Conservation (phyloP, 1,140 invertebrate species). For the Elymnias hypermnestra region DNA sequence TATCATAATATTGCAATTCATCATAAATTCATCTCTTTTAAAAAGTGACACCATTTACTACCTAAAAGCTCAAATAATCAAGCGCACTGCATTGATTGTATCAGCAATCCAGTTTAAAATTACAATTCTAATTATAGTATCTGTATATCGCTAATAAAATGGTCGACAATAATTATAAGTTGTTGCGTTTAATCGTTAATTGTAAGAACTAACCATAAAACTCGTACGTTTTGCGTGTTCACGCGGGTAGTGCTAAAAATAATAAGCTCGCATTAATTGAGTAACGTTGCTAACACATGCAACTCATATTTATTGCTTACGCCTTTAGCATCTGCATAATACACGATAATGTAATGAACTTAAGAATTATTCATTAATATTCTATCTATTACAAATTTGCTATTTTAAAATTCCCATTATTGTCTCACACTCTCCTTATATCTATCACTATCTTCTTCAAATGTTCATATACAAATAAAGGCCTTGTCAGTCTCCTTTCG, state of each 20-base stretch:
- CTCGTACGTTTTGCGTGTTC: slow-evolving; percentile 7
- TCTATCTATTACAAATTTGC: not conserved
- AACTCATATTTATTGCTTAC: slow-evolving; percentile 22
- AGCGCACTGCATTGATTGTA: too few relatives aligned
- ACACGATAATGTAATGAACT: slow-evolving; percentile 9
- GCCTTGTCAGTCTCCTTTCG: too few relatives aligned
- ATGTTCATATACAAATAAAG: too few relatives aligned
- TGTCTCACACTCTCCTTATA: too few relatives aligned
- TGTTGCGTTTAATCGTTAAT: slow-evolving; percentile 4
- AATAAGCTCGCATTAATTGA: slow-evolving; percentile 13
- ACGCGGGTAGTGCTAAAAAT: slow-evolving; percentile 18
- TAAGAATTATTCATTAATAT: slow-evolving; percentile 8
- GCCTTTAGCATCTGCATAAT: slow-evolving; percentile 20
- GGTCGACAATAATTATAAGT: not conserved
- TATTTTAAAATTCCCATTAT: too few relatives aligned
- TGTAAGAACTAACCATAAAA: slow-evolving; percentile 4
- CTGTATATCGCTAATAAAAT: not conserved
- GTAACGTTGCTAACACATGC: slow-evolving; percentile 18
- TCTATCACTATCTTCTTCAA: too few relatives aligned
- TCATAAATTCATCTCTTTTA: too few relatives aligned
- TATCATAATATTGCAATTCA: too few relatives aligned
- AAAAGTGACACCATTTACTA: too few relatives aligned
- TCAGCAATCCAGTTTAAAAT: too few relatives aligned
- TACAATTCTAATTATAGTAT: not conserved
- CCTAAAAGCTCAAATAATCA: too few relatives aligned